Evolutionary conservation across 2,113 vertebrate genomes (phyloP), one percentile per base, ranked within the genome.

Genomic region (Percopsis transmontana): DNA sequence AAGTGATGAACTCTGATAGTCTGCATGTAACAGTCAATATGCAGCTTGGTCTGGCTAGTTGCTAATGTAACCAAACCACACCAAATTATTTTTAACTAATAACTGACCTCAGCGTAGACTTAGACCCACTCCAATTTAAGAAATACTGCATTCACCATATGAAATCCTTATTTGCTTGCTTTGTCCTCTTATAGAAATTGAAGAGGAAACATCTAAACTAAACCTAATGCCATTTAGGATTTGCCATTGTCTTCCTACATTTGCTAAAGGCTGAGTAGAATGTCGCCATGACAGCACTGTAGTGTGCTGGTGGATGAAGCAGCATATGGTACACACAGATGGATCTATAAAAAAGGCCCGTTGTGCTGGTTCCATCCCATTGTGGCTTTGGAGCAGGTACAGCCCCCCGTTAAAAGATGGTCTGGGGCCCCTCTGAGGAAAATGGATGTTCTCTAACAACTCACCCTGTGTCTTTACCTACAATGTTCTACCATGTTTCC

Each of bases 391-490:
- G 33, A 15, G 24, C 18, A 27, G 27, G 27, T 33, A 33, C 3
- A 44, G 21, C 44, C 48, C 20, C 27, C 27, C 8, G 27, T 33
- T 6, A 33, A 33, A 33, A 33, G 27, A 1, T 24, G 15, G 68
- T 38, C 18, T 47, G 6, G 20, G 62, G 39, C 14, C 20, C 58
- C 14, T 48, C 18, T 5, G 3, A 33, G 24, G 19, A 4, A 41
- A 45, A 2, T 40, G 12, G 10, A 56, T 20, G n/a, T 51, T 56
- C 39, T 50, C 47, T 62, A n/a, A n/a, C n/a, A n/a, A n/a, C n/a
- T n/a, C 50, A 39, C 8, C 58, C 44, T 2, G 45, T 58, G 73
- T 75, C 74, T 81, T 88, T 86, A 81, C 71, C 66, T 42, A 7
- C n/a, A 24, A 63, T 40, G 52, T 68, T 73, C 62, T 59, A n/a